A percentile compares a stretch with the other conserved stretches of the same genome.
Conservation (phyloP, 2,797 vertebrate genomes). For the Holocentrus rufus region DNA sequence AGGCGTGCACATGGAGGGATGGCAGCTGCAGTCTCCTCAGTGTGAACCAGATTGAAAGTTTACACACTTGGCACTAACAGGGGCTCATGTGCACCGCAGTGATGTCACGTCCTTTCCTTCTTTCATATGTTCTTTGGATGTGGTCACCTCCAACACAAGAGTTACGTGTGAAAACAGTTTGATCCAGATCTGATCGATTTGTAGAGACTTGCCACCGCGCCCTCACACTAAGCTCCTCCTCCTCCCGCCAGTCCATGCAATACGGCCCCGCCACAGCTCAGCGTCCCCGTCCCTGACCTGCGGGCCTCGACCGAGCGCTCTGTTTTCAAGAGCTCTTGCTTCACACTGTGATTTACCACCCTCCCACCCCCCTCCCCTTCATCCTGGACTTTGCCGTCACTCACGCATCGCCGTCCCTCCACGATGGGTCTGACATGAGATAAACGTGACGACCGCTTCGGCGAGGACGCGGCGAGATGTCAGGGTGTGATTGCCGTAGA, state of each 20-base stretch:
- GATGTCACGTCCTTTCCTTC: too few relatives aligned
- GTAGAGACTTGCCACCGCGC: background rate
- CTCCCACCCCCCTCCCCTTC: slow-evolving; percentile 73
- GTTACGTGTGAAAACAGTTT: slow-evolving; percentile 35
- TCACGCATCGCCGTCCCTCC: slow-evolving; percentile 1
- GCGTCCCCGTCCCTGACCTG: slow-evolving; percentile 41
- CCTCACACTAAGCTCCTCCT: slow-evolving; percentile 59
- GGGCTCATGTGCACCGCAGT: too few relatives aligned
- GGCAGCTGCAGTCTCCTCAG: too few relatives aligned
- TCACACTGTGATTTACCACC: slow-evolving; percentile 97
- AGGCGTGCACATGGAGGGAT: too few relatives aligned
- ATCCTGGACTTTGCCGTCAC: slow-evolving; percentile 45
- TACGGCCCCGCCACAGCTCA: slow-evolving; percentile 26
- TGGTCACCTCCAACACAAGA: too few relatives aligned
- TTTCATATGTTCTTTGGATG: too few relatives aligned
- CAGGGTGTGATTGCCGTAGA: background rate
- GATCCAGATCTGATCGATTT: slow-evolving; percentile 31
- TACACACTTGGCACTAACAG: too few relatives aligned
- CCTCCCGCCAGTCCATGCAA: slow-evolving; percentile 69
- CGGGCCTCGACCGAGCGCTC: slow-evolving; percentile 67
- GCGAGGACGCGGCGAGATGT: slow-evolving; percentile 5
- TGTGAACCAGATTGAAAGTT: too few relatives aligned
- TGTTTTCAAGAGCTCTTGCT: slow-evolving; percentile 84
- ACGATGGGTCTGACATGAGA: background rate
- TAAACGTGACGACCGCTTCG: slow-evolving; percentile 14